Evolutionary conservation across 2,888 invertebrate genomes (phyloP).

Genomic region (Clostera curtula): DNA sequence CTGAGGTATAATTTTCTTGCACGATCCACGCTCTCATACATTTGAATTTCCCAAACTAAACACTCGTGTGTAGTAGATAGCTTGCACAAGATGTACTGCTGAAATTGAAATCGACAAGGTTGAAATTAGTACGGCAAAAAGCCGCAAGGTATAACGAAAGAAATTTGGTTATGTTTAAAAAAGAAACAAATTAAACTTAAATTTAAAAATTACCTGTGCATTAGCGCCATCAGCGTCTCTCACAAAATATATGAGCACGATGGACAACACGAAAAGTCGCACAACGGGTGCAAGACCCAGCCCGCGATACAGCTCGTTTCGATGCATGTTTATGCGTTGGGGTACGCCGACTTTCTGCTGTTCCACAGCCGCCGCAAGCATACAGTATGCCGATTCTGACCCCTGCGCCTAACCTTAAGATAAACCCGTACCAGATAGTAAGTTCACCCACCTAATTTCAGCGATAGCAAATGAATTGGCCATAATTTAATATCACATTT

Average conservation of each 20-base stretch:
- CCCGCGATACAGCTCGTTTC: slow-evolving; percentile 24
- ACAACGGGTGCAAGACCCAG: slow-evolving; percentile 12
- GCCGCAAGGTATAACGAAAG: no score
- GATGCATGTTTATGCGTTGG: slow-evolving; percentile 54
- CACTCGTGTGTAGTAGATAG: slow-evolving; percentile 31
- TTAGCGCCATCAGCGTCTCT: slow-evolving; percentile 10
- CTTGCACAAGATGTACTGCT: slow-evolving; percentile 36
- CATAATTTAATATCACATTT: slow-evolving; percentile 34
- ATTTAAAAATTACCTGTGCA: slow-evolving; percentile 22
- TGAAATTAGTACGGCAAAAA: slow-evolving; percentile 3
- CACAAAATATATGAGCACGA: slow-evolving; percentile 9
- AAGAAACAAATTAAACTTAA: slow-evolving; percentile 6
- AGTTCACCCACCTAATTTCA: slow-evolving; percentile 69
- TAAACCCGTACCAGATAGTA: slow-evolving; percentile 61
- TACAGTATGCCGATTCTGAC: slow-evolving; percentile 56
- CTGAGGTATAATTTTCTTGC: slow-evolving; percentile 14
- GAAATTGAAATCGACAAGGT: slow-evolving; percentile 13
- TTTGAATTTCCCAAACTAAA: slow-evolving; percentile 28
- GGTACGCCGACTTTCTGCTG: slow-evolving; percentile 46
- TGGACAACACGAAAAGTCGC: slow-evolving; percentile 10
- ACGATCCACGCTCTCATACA: slow-evolving; percentile 15
- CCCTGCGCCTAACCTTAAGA: slow-evolving; percentile 49
- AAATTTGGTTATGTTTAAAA: no score
- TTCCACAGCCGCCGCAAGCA: slow-evolving; percentile 27
- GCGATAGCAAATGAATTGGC: slow-evolving; percentile 51